Evolutionary conservation across 2,888 invertebrate species (phyloP), one percentile per base, ranked within the genome.

Genomic region (Cabera pusaria): DNA sequence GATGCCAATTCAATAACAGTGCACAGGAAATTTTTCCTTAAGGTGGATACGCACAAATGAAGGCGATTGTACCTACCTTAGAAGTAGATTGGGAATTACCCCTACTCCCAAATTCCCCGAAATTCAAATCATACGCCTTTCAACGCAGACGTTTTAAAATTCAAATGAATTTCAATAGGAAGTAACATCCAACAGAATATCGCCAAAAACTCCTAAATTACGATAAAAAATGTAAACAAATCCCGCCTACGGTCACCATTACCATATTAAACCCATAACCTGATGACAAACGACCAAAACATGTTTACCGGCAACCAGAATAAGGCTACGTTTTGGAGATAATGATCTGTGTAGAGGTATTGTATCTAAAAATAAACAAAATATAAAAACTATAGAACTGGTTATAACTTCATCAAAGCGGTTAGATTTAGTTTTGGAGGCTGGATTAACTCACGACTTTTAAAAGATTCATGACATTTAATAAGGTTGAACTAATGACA

Each of bases 201-300:
- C 35, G 23, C 37, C 39, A 43, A 49, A 45, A 52, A 54, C 52
- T 21, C 9, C 37, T 48, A 50, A 45, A 47, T 43, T 49, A 42
- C 27, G 40, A 37, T 24, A 52, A 64, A 60, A 64, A 65, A 53
- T 39, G 52, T 64, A 71, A 69, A 65, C 62, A 69, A 49, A 52
- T 51, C 45, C 31, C 37, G 51, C 40, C 49, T 48, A 45, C 19
- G 26, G 35, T 21, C 20, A 57, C 61, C 19, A 65, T 72, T 65
- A 66, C 40, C 68, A 70, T 70, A 67, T 55, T 52, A 61, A 56
- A 44, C 44, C 51, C 49, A 63, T 64, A 59, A 49, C 37, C 40
- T 43, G 28, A 40, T 52, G 44, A 58, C 44, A 52, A 53, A 59
- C 39, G 44, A 50, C 52, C 50, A 57, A 63, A 67, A 65, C 62